A percentile compares a stretch with the other conserved stretches of the same genome.
Evolutionary conservation across 2,797 vertebrate genomes (phyloP).

Genomic region (Ctenosaura bakeri): DNA sequence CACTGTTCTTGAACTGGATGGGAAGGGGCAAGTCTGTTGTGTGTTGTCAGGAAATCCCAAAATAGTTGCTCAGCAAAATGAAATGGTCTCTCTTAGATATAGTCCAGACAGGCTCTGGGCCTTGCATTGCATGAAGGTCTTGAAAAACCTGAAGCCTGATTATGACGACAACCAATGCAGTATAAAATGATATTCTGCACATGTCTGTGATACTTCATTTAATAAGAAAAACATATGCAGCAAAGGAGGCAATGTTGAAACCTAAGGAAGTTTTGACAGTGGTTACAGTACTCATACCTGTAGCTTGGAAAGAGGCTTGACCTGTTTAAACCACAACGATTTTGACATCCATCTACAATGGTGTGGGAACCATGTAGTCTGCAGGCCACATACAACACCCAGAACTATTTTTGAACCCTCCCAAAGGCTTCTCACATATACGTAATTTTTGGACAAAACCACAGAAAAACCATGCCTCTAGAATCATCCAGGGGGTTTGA

Average conservation of each 20-base stretch:
- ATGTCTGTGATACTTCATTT: neutral
- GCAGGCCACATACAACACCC: too few relatives aligned
- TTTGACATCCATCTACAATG: neutral
- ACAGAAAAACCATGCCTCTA: too few relatives aligned
- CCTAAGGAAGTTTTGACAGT: neutral
- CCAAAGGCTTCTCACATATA: too few relatives aligned
- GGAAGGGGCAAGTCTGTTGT: neutral
- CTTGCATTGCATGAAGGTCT: neutral
- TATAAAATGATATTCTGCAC: neutral
- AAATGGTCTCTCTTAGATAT: neutral
- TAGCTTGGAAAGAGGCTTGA: neutral
- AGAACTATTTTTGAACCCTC: too few relatives aligned
- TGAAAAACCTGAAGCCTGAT: neutral
- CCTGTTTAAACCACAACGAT: neutral
- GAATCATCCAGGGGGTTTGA: too few relatives aligned
- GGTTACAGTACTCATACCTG: neutral
- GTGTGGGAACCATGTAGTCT: neutral
- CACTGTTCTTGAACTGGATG: neutral
- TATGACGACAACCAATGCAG: neutral
- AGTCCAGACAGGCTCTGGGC: neutral
- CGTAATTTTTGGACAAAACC: too few relatives aligned
- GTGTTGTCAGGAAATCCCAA: neutral
- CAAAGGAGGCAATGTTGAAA: neutral
- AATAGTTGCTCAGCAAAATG: slow-evolving; percentile 3
- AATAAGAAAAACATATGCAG: neutral